phyloP scores from a whole-genome alignment of 2,888 invertebrate genomes.

The Drosophila subsilvestris region DNA sequence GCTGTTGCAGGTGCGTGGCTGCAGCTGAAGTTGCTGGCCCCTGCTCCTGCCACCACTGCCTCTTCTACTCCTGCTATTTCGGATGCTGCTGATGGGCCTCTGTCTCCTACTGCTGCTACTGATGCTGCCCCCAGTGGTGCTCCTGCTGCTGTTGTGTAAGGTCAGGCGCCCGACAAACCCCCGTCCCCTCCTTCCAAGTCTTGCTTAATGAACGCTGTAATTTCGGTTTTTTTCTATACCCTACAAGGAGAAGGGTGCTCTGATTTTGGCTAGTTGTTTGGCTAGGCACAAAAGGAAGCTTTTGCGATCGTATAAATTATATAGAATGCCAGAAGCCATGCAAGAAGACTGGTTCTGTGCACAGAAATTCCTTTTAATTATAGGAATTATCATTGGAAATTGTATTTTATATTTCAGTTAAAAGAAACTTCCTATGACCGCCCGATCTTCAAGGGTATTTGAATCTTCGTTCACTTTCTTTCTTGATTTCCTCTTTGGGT shows the following conservation, averaged over 20 bases:
- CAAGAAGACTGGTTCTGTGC: too few species aligned
- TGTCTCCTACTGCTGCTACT: conserved; percentile 13
- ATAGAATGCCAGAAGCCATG: not conserved
- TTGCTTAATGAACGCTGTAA: conserved; percentile 55
- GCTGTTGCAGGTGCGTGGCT: conserved; percentile 57
- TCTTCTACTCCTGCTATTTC: not conserved
- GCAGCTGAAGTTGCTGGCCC: conserved; percentile 14
- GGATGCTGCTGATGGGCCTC: not conserved
- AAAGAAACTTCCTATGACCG: not conserved
- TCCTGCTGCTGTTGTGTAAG: conserved; percentile 50
- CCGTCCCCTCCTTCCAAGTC: conserved; percentile 22
- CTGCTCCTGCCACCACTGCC: not conserved
- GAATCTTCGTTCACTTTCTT: not conserved
- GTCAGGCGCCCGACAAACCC: conserved; percentile 45
- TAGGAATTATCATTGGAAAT: too few species aligned
- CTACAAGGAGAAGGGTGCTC: not conserved
- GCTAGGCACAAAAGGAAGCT: not conserved
- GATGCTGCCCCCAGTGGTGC: not conserved
- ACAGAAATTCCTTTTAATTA: not conserved
- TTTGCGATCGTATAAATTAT: not conserved
- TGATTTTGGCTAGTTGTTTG: not conserved
- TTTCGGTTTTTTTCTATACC: conserved; percentile 29
- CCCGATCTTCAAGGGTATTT: conserved; percentile 1
- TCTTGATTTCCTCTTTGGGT: not conserved
- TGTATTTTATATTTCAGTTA: too few species aligned